phyloP scores from a whole-genome alignment of 2,797 vertebrate species.

The Hydrophis major region DNA sequence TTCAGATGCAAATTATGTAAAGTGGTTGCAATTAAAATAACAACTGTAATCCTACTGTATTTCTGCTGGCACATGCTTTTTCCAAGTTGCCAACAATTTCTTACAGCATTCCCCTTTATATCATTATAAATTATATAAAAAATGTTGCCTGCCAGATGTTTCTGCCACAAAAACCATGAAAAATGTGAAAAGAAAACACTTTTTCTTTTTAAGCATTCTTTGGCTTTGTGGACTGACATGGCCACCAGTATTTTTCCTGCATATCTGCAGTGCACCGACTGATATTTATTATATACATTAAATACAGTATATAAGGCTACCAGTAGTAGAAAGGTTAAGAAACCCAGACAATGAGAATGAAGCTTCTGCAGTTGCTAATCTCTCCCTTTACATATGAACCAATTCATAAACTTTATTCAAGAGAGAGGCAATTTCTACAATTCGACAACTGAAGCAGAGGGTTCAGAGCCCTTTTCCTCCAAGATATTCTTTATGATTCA shows the following conservation, averaged over 20 bases:
- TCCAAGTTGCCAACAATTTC: neutral
- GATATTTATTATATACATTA: neutral
- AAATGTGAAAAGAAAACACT: neutral
- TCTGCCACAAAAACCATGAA: neutral
- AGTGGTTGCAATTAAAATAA: neutral
- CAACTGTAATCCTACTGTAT: neutral
- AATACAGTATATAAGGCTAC: neutral
- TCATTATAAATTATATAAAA: neutral
- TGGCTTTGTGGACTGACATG: neutral
- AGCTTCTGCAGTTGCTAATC: neutral
- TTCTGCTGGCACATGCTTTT: neutral
- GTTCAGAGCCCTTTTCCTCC: neutral
- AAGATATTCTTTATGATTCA: neutral
- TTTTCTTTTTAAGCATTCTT: neutral
- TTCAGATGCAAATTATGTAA: neutral
- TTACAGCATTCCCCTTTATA: neutral
- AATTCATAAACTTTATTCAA: neutral
- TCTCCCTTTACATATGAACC: neutral
- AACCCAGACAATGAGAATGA: neutral
- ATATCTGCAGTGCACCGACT: too few relatives aligned
- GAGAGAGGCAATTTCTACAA: neutral
- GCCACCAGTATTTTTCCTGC: neutral
- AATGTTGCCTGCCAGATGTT: neutral
- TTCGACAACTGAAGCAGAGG: neutral
- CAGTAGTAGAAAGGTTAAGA: neutral